Evolutionary conservation across 2,888 invertebrate genomes (phyloP).

Genomic region (Galerucella pusilla): DNA sequence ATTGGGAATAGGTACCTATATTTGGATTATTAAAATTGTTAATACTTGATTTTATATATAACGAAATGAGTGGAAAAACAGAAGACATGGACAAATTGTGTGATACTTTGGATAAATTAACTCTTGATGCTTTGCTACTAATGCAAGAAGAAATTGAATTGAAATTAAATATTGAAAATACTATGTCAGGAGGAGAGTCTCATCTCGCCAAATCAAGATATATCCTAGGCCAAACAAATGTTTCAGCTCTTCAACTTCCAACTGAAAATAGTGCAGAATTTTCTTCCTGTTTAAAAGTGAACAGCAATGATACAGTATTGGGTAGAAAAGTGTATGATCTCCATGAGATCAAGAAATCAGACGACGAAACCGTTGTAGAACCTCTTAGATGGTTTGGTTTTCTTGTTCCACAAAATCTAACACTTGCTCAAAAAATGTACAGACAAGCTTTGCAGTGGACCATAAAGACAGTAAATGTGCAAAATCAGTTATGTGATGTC

Average conservation of each 20-base stretch:
- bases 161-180: conserved; percentile 76
- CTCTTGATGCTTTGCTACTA: conserved; percentile 76
- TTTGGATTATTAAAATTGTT: neutral
- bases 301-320: conserved; percentile 59
- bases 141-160: conserved; percentile 78
- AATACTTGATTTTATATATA: conserved; percentile 13
- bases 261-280: conserved; percentile 71
- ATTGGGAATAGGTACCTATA: neutral
- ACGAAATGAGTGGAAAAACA: conserved; percentile 42
- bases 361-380: conserved; percentile 66
- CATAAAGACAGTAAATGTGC: conserved; percentile 77
- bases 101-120: conserved; percentile 74
- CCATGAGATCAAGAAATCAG: conserved; percentile 54
- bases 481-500: conserved; percentile 68
- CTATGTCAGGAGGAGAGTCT: conserved; percentile 76
- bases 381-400: conserved; percentile 91
- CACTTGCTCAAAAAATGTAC: conserved; percentile 80
- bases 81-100: conserved; percentile 66
- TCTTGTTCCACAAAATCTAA: conserved; percentile 82
- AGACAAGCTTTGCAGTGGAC: conserved; percentile 75
- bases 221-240: conserved; percentile 80
- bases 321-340: conserved; percentile 57
- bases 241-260: conserved; percentile 78
- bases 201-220: conserved; percentile 83
- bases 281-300: conserved; percentile 63